Conservation (phyloP, 2,888 invertebrate genomes). For the Pseudococcus jackbeardsleyi region DNA sequence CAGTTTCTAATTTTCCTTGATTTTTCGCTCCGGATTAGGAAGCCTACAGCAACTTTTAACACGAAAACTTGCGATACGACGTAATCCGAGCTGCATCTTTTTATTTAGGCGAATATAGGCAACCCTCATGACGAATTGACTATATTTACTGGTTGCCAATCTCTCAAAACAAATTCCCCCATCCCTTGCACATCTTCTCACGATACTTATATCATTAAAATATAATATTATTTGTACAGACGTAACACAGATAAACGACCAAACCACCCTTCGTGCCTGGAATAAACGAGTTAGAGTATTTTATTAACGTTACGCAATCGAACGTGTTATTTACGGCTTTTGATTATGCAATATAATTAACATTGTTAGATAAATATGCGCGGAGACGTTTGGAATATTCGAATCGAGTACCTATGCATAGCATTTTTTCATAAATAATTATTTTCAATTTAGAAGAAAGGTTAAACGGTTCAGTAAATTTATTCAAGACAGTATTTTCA, state of each 20-base stretch:
- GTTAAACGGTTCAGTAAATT: background rate
- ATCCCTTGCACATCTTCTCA: background rate
- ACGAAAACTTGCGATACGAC: too few relatives aligned
- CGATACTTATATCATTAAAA: background rate
- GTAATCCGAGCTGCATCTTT: too few relatives aligned
- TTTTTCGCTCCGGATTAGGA: too few relatives aligned
- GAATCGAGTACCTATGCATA: background rate
- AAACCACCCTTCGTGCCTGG: constrained; percentile 1
- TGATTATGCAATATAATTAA: constrained; percentile 10
- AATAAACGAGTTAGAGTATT: background rate
- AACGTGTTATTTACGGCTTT: constrained; percentile 10
- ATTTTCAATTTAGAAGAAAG: background rate
- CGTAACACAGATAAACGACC: background rate
- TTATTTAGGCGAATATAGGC: too few relatives aligned
- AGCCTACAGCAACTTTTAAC: too few relatives aligned
- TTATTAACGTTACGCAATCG: constrained; percentile 10
- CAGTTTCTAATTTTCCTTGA: too few relatives aligned
- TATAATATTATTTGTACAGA: background rate
- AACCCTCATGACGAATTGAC: background rate
- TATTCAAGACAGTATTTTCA: background rate
- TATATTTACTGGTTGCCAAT: background rate
- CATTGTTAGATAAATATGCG: background rate
- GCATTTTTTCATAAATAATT: background rate
- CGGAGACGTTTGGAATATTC: background rate
- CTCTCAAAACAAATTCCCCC: background rate